Evolutionary conservation across 1,140 invertebrate species (phyloP), one percentile per base, ranked within the genome.

Genomic region (Conopomorpha cramerella): DNA sequence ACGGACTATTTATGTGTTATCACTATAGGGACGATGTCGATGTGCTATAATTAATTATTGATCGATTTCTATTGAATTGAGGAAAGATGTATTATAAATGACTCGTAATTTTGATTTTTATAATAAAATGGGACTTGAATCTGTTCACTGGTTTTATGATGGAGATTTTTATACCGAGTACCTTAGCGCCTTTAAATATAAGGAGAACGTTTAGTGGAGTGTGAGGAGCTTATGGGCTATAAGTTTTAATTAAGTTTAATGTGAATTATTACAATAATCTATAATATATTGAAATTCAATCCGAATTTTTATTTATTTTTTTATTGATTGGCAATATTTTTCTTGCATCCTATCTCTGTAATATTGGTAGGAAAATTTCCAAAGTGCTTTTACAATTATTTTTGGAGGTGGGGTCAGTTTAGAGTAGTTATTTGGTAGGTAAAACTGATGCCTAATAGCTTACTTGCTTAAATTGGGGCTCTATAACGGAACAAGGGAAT

Each of bases 281-380:
- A 74, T 74, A 74, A 74, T 74, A 74, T 74, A 74, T 74, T 74
- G 70, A 74, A 71, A 74, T 70, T 74, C 63, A 74, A 74, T 67
- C 65, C 70, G 70, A 51, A 63, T 62, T n/a, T 71, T 73, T 70
- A 62, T 65, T 67, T 64, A 66, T 63, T 63, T 71, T 38, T 71
- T 66, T 64, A 11, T 56, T 23, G 4, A 6, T 23, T 23, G 19
- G 19, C 19, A 23, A 23, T 23, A 23, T 23, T 23, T 23, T 23
- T 6, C 10, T 6, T 23, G 10, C 4, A 23, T 23, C 10, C 10
- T 23, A 4, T 23, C 4, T 23, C 10, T 23, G 19, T 23, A 10
- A 23, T 23, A 23, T 23, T 10, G 19, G n/a, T n/a, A n/a, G n/a
- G n/a, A n/a, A n/a, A n/a, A n/a, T n/a, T n/a, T n/a, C n/a, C n/a